Conservation (phyloP, 23 tunicate species). For the Trididemnum clinides region DNA sequence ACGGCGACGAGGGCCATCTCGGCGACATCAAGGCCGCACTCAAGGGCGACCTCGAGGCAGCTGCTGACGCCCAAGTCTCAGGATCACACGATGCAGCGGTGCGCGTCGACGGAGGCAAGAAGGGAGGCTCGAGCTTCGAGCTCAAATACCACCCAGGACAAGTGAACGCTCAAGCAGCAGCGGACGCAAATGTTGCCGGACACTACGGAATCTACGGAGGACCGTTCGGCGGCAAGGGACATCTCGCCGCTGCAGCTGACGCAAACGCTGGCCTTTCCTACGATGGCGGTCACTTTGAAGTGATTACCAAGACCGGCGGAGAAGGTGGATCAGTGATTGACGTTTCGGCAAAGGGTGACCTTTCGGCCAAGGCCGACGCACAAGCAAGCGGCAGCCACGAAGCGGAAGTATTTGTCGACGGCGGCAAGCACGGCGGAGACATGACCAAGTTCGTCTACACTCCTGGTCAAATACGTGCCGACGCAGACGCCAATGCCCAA, state of each 20-base stretch:
- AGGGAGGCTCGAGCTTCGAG: background rate
- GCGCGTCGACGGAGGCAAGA: slow-evolving; percentile 21
- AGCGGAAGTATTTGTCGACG: background rate
- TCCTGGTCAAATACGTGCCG: slow-evolving; percentile 6
- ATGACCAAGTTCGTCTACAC: background rate
- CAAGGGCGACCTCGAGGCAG: background rate
- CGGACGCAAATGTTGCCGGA: background rate
- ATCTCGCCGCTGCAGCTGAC: background rate
- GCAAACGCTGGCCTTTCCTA: background rate
- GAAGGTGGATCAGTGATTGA: background rate
- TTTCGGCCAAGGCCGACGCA: background rate
- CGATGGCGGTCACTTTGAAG: background rate
- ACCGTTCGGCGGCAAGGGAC: slow-evolving; percentile 17
- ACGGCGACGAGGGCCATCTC: background rate
- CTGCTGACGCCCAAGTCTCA: background rate
- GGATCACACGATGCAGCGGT: slow-evolving; percentile 2
- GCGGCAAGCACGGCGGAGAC: background rate
- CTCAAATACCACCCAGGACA: slow-evolving; percentile 5
- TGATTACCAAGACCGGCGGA: slow-evolving; percentile 20
- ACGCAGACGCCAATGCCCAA: background rate
- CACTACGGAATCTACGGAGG: background rate
- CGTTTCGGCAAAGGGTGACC: background rate
- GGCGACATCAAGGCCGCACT: slow-evolving; percentile 11
- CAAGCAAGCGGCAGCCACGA: slow-evolving; percentile 14
- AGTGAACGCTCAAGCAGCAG: background rate